These are phyloP conservation scores for Amniataba percoides DNA, from an alignment of 2,797 vertebrate genomes.

Conservation along the genomic window DNA sequence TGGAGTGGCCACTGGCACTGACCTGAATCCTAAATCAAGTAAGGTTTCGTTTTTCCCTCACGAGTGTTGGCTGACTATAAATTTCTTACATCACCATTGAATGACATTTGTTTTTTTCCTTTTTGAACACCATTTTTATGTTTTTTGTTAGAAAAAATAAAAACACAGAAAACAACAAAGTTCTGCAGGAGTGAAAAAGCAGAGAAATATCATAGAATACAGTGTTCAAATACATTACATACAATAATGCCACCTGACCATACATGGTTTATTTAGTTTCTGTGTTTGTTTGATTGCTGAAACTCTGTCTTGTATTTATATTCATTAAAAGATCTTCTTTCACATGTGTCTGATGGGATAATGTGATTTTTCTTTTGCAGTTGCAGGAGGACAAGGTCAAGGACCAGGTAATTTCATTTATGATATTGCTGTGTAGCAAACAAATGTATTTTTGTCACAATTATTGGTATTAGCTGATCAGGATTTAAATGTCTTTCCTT, in stretches of 20 bases:
- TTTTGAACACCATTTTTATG: background rate
- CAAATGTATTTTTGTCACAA: background rate
- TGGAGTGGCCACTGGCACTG: conserved; percentile 92
- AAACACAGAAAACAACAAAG: background rate
- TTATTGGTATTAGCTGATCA: background rate
- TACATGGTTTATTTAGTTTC: too few species aligned
- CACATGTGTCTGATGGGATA: conserved; percentile 20
- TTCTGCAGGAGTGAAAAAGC: background rate
- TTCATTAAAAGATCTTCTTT: background rate
- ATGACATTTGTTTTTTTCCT: background rate
- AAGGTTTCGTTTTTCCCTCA: conserved; percentile 27
- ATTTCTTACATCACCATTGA: background rate
- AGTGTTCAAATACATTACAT: too few species aligned
- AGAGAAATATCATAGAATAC: background rate
- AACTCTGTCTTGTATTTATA: too few species aligned
- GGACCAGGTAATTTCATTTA: conserved; percentile 55
- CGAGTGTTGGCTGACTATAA: background rate
- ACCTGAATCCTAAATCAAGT: conserved; percentile 94
- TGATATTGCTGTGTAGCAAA: conserved; percentile 9
- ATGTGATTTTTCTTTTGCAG: conserved; percentile 53
- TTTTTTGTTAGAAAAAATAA: background rate
- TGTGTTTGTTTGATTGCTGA: too few species aligned
- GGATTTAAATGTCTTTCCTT: background rate
- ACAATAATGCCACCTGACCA: too few species aligned
- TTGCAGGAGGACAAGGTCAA: conserved; percentile 64